Evolutionary conservation across 2,888 invertebrate species (phyloP), one percentile per base, ranked within the genome.

Genomic region (Xestoiulus laeticollis): DNA sequence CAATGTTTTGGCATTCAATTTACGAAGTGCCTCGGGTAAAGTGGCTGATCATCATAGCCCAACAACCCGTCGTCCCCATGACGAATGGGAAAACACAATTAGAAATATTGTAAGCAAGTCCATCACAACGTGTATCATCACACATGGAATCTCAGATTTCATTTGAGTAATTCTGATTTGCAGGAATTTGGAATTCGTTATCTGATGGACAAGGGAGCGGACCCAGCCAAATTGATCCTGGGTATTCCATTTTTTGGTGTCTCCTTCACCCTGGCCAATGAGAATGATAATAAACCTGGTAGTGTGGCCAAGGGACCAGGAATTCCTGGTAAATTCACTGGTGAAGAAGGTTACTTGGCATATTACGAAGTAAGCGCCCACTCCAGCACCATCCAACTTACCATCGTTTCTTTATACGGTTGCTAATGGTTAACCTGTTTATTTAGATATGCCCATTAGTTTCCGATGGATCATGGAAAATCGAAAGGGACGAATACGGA

Each of bases 211-310:
- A 94, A 94, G 90, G 97, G 97, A 1, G 96, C 96, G 0, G 95
- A 96, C 89, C 93, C 94, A 0, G 94, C 95, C 89, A 97, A 97
- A 93, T 92, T 97, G 16, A 95, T 97, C 0, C 92, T 97, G 3
- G 97, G 97, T 38, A 96, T 97, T 88, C 97, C 97, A 0, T 96
- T 97, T 0, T 97, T 97, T 90, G 97, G 97, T 0, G 97, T 97
- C 91, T 94, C 95, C n/a, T 98, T 95, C 90, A 95, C 95, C 43
- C 92, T 98, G 33, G 93, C 94, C 26, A 92, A 94, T 19, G 91
- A 92, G 0, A 93, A 94, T 14, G 93, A 93, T 12, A 94, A 94
- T 0, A 96, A 95, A 0, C 94, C 95, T 1, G 96, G 96, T 0
- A 93, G 94, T 1, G 92, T 95, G 0, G 93, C 95, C 0, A 93